These are phyloP conservation scores for Sipha maydis DNA, from an alignment of 2,888 invertebrate genomes.

Conservation along the genomic window DNA sequence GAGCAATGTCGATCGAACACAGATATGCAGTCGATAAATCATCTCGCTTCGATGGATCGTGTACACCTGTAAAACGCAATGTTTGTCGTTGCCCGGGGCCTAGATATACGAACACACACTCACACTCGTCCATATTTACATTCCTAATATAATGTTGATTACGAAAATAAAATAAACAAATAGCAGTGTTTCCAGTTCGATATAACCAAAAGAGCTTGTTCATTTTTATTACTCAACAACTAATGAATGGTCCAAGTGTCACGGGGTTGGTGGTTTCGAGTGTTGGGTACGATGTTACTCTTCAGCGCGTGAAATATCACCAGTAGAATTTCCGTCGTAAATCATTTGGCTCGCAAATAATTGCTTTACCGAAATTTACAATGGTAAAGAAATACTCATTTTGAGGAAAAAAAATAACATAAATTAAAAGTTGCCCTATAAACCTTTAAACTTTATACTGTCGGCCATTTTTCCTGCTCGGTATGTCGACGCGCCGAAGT, in stretches of 20 bases:
- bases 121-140: too few relatives aligned
- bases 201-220: background rate
- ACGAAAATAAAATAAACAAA: background rate
- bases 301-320: conserved; percentile 1
- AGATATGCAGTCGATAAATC: background rate
- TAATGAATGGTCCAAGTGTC: conserved; percentile 1
- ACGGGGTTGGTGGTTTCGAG: background rate
- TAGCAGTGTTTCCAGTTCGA: background rate
- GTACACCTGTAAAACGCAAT: too few relatives aligned
- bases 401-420: conserved; percentile 14
- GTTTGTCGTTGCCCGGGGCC: background rate
- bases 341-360: conserved; percentile 34
- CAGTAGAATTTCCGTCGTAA: conserved; percentile 15
- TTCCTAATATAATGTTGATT: too few relatives aligned
- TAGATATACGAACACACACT: too few relatives aligned
- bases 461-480: background rate
- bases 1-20: background rate
- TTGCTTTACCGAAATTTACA: conserved; percentile 29
- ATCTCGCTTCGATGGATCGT: background rate
- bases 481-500: conserved; percentile 16
- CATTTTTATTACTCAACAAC: conserved; percentile 6
- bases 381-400: conserved; percentile 30
- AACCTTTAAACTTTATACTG: conserved; percentile 43
- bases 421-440: conserved; percentile 40
- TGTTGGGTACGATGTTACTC: background rate